Conservation (phyloP, 2,888 invertebrate species). For the Sinodicranocentrus sp. region DNA sequence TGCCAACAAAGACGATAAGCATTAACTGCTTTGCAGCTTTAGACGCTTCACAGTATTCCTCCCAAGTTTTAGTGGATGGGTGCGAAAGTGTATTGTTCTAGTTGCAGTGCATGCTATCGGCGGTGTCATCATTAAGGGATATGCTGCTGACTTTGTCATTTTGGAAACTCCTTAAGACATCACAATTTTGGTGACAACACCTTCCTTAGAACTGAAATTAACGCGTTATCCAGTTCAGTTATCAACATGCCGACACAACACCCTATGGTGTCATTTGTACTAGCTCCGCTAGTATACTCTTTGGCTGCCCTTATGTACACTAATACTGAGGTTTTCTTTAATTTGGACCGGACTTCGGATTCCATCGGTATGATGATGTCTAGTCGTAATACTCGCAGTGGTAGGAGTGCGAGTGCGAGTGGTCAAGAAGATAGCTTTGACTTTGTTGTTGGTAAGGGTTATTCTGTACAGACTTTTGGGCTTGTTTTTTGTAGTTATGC, state of each 20-base stretch:
- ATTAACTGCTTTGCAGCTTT: no score
- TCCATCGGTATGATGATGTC: conserved; percentile 28
- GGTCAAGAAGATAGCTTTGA: conserved; percentile 53
- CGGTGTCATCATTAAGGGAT: no score
- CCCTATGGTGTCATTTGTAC: conserved; percentile 56
- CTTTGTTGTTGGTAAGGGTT: conserved; percentile 63
- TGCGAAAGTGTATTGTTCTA: neutral
- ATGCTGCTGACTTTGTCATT: no score
- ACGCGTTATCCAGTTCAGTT: no score
- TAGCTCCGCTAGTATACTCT: conserved; percentile 63
- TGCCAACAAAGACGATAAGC: no score
- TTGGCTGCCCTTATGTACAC: conserved; percentile 51
- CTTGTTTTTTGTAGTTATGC: neutral
- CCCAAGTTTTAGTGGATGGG: neutral
- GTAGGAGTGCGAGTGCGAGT: neutral
- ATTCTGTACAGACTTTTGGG: neutral
- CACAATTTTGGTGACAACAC: no score
- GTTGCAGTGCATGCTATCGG: no score
- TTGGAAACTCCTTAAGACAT: no score
- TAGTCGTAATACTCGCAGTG: no score
- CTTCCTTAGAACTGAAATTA: no score
- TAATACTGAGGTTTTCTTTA: conserved; percentile 61
- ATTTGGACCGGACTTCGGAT: conserved; percentile 44
- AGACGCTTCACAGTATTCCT: no score
- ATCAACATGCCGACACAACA: conserved; percentile 33